These are phyloP conservation scores for Distichodus sexfasciatus DNA, from an alignment of 2,797 vertebrate genomes.

Conservation along the genomic window DNA sequence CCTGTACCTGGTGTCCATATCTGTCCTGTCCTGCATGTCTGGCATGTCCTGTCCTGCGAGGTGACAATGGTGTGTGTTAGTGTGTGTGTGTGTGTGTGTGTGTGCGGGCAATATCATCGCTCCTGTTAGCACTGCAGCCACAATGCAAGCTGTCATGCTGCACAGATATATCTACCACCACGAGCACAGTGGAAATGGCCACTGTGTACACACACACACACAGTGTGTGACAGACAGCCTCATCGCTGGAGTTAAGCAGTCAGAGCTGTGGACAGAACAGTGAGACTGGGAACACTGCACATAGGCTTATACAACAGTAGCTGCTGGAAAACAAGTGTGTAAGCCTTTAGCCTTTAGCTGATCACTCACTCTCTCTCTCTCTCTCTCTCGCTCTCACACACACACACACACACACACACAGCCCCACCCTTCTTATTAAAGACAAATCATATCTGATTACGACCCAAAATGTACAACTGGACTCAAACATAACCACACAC, in stretches of 20 bases:
- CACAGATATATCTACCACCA: slow-evolving; percentile 23
- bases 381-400: too few species aligned
- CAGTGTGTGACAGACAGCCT: background rate
- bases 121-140: slow-evolving; percentile 34
- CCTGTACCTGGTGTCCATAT: background rate
- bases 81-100: too few species aligned
- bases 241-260: background rate
- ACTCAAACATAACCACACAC: too few species aligned
- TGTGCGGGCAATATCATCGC: slow-evolving; percentile 16
- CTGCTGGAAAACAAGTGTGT: slow-evolving; percentile 19
- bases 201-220: background rate
- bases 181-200: slow-evolving; percentile 25
- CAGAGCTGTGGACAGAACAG: slow-evolving; percentile 8
- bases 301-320: slow-evolving; percentile 32
- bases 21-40: slow-evolving; percentile 34
- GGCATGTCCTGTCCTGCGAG: slow-evolving; percentile 25
- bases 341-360: too few species aligned
- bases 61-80: too few species aligned
- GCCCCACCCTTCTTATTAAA: too few species aligned
- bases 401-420: too few species aligned
- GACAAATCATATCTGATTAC: too few species aligned
- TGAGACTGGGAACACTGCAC: slow-evolving; percentile 23
- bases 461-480: too few species aligned
- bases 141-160: slow-evolving; percentile 25
- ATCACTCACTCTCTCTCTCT: too few species aligned